These are phyloP conservation scores for Alces alces DNA, from an alignment of 2,113 vertebrate species.

Conservation along the genomic window DNA sequence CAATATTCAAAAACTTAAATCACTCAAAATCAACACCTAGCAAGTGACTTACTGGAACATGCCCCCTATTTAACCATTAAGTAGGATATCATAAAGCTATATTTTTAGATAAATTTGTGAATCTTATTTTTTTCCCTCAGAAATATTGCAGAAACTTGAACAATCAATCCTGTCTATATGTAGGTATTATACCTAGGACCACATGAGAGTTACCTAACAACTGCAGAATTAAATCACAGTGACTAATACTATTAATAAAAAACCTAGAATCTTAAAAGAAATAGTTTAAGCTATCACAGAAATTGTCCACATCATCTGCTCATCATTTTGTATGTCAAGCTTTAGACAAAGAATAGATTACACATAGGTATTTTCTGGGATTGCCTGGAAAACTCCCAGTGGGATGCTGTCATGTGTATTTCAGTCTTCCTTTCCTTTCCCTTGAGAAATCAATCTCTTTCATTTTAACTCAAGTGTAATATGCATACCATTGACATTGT, in stretches of 20 bases:
- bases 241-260: background rate
- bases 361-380: background rate
- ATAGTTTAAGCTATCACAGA: background rate
- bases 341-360: slow-evolving; percentile 3
- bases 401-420: background rate
- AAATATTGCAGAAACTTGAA: background rate
- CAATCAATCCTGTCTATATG: background rate
- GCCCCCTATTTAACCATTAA: background rate
- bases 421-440: background rate
- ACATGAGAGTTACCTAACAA: background rate
- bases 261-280: background rate
- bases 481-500: background rate
- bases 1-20: slow-evolving; percentile 51
- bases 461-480: background rate
- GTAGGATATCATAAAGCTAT: background rate
- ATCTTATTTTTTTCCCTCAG: background rate
- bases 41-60: slow-evolving; percentile 35
- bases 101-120: slow-evolving; percentile 7
- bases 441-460: slow-evolving; percentile 20
- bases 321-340: background rate
- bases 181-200: background rate
- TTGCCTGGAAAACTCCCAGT: background rate
- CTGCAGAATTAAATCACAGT: background rate
- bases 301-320: background rate
- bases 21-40: slow-evolving; percentile 41